Evolutionary conservation across 2,113 vertebrate genomes (phyloP).

Genomic region (Sander vitreus): DNA sequence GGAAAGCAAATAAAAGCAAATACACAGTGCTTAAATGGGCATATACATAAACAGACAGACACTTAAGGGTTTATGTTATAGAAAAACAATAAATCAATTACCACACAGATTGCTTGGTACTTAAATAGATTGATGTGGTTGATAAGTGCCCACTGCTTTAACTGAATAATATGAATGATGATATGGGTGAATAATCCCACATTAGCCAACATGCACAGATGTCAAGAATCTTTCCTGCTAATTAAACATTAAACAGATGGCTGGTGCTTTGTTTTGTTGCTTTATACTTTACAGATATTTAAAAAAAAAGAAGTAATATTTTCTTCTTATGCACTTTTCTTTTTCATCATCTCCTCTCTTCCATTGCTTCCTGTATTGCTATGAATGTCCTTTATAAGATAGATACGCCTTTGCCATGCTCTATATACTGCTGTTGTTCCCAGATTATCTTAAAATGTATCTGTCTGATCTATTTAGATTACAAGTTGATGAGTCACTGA

Average conservation of each 20-base stretch:
- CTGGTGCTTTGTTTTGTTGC: not conserved
- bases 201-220: not conserved
- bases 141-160: not conserved
- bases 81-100: slow-evolving; percentile 4
- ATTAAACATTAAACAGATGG: not conserved
- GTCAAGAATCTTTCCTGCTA: not conserved
- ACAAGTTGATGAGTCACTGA: slow-evolving; percentile 66
- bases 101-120: not conserved
- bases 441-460: not conserved
- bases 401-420: not conserved
- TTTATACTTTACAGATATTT: not conserved
- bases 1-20: slow-evolving; percentile 46
- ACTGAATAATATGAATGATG: not conserved
- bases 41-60: not conserved
- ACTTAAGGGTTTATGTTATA: slow-evolving; percentile 28
- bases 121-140: slow-evolving; percentile 19
- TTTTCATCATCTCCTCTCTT: not conserved
- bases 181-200: not conserved
- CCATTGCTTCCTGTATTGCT: not conserved
- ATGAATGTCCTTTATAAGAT: not conserved
- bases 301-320: not conserved
- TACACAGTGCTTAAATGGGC: slow-evolving; percentile 1
- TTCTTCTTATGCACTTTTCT: not conserved
- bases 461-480: slow-evolving; percentile 27
- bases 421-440: not conserved